phyloP scores from a whole-genome alignment of 2,113 vertebrate species.

The Centrocercus urophasianus region DNA sequence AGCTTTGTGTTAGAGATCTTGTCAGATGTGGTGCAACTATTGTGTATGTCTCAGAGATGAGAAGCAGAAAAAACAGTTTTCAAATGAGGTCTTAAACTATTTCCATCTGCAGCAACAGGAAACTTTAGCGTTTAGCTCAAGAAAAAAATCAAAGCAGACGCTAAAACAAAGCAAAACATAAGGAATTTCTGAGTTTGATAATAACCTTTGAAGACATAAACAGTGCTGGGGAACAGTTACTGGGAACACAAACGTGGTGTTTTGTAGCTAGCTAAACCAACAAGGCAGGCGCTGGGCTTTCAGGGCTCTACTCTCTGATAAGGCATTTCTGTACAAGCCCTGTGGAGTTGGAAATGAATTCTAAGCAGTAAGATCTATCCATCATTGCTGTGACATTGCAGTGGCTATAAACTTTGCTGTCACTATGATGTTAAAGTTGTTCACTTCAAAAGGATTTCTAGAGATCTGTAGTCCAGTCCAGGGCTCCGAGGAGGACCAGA shows the following conservation, averaged over 20 bases:
- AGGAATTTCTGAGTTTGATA: background rate
- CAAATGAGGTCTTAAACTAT: background rate
- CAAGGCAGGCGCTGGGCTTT: background rate
- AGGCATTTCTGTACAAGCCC: accelerated
- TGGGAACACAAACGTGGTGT: background rate
- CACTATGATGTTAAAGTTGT: background rate
- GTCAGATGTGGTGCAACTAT: accelerated
- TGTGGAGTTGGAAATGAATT: background rate
- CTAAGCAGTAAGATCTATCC: background rate
- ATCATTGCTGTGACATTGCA: background rate
- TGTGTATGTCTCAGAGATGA: background rate
- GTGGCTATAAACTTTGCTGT: background rate
- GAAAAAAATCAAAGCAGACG: background rate
- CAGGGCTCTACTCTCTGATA: background rate
- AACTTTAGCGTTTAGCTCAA: background rate
- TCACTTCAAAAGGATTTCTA: background rate
- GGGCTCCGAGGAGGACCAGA: background rate
- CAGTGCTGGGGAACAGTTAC: background rate
- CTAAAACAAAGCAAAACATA: background rate
- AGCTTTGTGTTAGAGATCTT: background rate
- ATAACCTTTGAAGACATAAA: background rate
- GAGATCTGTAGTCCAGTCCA: background rate
- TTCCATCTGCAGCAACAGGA: background rate
- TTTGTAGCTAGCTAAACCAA: background rate
- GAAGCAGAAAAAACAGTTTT: background rate